phyloP scores from a whole-genome alignment of 2,113 vertebrate species.

The Oreochromis tanganicae region DNA sequence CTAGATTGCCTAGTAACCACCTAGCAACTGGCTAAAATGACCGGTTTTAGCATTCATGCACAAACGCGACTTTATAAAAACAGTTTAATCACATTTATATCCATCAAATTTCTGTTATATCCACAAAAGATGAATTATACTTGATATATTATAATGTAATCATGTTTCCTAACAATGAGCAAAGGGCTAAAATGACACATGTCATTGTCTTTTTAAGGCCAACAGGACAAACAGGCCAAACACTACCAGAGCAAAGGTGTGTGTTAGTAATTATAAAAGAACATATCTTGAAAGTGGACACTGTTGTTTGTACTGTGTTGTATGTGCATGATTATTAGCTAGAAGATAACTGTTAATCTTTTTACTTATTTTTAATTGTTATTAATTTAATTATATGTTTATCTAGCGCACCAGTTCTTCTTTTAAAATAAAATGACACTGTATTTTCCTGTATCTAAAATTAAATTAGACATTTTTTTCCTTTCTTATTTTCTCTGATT shows the following conservation, averaged over 20 bases:
- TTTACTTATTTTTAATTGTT: background rate
- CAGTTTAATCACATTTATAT: background rate
- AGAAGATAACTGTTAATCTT: background rate
- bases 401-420: background rate
- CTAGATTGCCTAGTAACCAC: background rate
- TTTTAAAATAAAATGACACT: background rate
- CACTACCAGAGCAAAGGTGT: background rate
- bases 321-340: background rate
- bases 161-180: background rate
- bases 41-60: background rate
- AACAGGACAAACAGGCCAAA: background rate
- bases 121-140: background rate
- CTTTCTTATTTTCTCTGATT: background rate
- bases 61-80: background rate
- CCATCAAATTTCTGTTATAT: background rate
- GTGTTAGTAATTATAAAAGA: background rate
- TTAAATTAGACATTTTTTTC: background rate
- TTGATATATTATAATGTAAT: background rate
- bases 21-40: background rate
- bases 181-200: background rate
- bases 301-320: background rate
- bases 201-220: background rate
- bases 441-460: background rate
- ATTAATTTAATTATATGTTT: background rate
- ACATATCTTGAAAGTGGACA: background rate